Evolutionary conservation across 2,797 vertebrate species (phyloP), one percentile per base, ranked within the genome.

Genomic region (Sarcophilus harrisii): DNA sequence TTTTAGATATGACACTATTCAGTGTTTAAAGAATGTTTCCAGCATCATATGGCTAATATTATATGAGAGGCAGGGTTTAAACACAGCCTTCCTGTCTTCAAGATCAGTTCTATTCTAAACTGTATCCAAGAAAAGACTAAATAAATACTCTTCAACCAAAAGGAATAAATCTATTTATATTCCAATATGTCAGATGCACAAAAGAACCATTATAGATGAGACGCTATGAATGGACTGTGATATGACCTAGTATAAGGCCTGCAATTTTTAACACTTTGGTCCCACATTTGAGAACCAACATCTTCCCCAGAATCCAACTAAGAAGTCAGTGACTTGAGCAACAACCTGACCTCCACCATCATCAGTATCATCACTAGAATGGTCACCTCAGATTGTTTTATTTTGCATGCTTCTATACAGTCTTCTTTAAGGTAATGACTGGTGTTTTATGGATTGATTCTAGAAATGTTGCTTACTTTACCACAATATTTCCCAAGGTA

Each of bases 401-500:
- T 92, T 93, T 91, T 57, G 49, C 49, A 91, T 87, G 52, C 29
- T 52, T 49, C 90, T 49, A 54, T 3, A 27, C 9, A 27, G 29
- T 55, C 49, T 12, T 49, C 52, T 90, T 90, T 49, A 90, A 52
- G 49, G 0, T 24, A 91, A 57, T 91, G 89, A 87, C 92, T 89
- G 57, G 3, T 24, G 1, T 92, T 90, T 81, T 38, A 93, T 87
- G 91, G 60, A 89, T 24, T 55, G 92, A 21, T 1, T 81, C 18
- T 92, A 28, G 21, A 97, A 94, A 8, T 91, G 96, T 96, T 91
- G 95, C 99, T 99, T 99, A 99, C 99, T 99, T 99, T 96, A 99
- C 99, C 96, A 99, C 99, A 96, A 99, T 99, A 98, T 99, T 99
- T 98, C 99, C 99, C 98, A 99, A 98, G 96, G 98, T 99, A 95